These are phyloP conservation scores for Nephrotoma guestfalica DNA, from an alignment of 2,888 invertebrate species.

Conservation along the genomic window DNA sequence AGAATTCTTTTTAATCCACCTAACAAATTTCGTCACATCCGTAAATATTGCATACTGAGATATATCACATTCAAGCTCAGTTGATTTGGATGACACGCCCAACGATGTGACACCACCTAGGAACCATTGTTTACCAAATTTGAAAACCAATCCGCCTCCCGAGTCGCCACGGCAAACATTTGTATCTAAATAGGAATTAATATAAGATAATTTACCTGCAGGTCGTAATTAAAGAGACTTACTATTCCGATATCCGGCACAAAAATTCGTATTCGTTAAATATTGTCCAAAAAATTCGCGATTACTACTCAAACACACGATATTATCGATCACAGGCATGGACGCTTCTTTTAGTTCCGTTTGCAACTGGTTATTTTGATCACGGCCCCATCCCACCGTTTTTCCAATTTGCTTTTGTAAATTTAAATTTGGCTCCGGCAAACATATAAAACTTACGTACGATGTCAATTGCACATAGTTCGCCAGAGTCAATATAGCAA, in stretches of 20 bases:
- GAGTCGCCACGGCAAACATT: constrained; percentile 39
- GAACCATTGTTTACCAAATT: constrained; percentile 6
- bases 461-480: constrained; percentile 23
- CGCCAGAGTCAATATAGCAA: constrained; percentile 25
- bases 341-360: constrained; percentile 18
- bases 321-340: constrained; percentile 24
- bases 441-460: constrained; percentile 27
- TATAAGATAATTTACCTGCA: background rate
- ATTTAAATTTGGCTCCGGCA: constrained; percentile 12
- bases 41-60: constrained; percentile 34
- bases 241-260: constrained; percentile 14
- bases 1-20: constrained; percentile 19
- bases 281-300: constrained; percentile 12
- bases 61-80: constrained; percentile 31
- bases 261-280: constrained; percentile 10
- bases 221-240: background rate
- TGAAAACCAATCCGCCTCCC: constrained; percentile 34
- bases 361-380: constrained; percentile 14
- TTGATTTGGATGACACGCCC: constrained; percentile 12
- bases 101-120: constrained; percentile 14
- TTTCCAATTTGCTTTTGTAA: background rate
- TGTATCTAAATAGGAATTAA: constrained; percentile 14
- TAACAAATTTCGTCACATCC: constrained; percentile 26
- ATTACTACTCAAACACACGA: constrained; percentile 19
- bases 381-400: constrained; percentile 27